Evolutionary conservation across 2,888 invertebrate species (phyloP), one percentile per base, ranked within the genome.

Genomic region (Salpingus planirostris): DNA sequence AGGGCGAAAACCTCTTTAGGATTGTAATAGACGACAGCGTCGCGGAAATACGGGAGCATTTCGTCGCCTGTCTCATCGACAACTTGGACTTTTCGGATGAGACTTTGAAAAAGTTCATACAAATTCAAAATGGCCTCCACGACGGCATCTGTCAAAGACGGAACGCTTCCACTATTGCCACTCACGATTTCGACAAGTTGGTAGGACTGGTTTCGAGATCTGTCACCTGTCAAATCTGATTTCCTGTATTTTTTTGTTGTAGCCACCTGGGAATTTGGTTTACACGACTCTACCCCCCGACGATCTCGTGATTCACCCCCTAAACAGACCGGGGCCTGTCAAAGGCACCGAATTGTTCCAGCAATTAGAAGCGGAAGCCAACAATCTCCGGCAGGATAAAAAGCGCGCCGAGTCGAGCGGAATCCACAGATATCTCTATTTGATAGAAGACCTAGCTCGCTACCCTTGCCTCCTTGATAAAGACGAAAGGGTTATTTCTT

Each of bases 361-460:
- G 25, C 74, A 75, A 47, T 67, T 90, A 13, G 74, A 80, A 31
- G 68, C 70, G 0, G 88, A 89, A 57, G 89, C 89, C 0, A 84
- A 89, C 31, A 75, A 76, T 8, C 58, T 83, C n/a, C 29, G 36
- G 5, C 87, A 84, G 56, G 84, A 86, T 53, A 87, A 87, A 63
- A 89, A 89, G 59, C 71, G 87, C 27, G 86, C 79, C 56, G 79
- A 79, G 1, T 79, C 82, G 57, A 81, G 86, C 2, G 88, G 89
- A 2, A 78, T 89, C 42, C 84, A 89, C 55, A 86, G 83, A 75
- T 89, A 83, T 62, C 62, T 90, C 38, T 80, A 86, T 54, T 60
- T 89, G 12, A 61, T 90, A 39, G 81, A 85, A 59, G 83, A 81
- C 21, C 80, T 84, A 56, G 65, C 74, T 0, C 59, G 73, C 21